A percentile compares a stretch with the other conserved stretches of the same genome.
phyloP scores from a whole-genome alignment of 37 sponge, comb jelly and placozoan species.

The Aphrocallistes beatrix region DNA sequence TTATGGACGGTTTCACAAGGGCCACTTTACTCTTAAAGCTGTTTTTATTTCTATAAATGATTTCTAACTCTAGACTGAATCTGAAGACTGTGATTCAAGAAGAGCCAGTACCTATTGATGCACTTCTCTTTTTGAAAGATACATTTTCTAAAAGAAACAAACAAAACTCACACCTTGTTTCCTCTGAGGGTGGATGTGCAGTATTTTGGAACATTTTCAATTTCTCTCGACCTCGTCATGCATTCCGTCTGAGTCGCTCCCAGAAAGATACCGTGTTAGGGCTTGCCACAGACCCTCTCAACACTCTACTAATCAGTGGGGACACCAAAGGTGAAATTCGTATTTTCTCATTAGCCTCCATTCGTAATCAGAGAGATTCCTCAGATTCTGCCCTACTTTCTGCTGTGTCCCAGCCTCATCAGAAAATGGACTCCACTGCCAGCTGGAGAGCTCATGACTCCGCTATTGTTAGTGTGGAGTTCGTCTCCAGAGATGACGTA shows the following conservation, averaged over 20 bases:
- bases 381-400: not conserved
- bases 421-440: constrained; percentile 15
- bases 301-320: constrained; percentile 60
- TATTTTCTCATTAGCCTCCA: constrained; percentile 56
- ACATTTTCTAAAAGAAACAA: constrained; percentile 26
- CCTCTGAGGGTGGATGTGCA: constrained; percentile 71
- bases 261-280: constrained; percentile 72
- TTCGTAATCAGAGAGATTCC: too few relatives aligned
- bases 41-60: not conserved
- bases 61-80: not conserved
- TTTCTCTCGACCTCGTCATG: constrained; percentile 34
- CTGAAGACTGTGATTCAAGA: not conserved
- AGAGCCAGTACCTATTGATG: constrained; percentile 58
- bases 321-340: constrained; percentile 75
- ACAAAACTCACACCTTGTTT: constrained; percentile 32
- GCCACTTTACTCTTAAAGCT: not conserved
- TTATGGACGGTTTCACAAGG: too few relatives aligned
- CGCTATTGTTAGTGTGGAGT: constrained; percentile 54
- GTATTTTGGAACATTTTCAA: constrained; percentile 70
- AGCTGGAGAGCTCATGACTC: constrained; percentile 64
- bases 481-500: constrained; percentile 22
- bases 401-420: not conserved
- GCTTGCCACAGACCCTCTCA: constrained; percentile 53
- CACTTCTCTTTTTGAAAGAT: constrained; percentile 56
- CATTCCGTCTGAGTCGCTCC: constrained; percentile 46